A percentile compares a stretch with the other conserved stretches of the same genome.
Conservation (phyloP, 2,888 invertebrate species). For the Nephrotoma flavescens region DNA sequence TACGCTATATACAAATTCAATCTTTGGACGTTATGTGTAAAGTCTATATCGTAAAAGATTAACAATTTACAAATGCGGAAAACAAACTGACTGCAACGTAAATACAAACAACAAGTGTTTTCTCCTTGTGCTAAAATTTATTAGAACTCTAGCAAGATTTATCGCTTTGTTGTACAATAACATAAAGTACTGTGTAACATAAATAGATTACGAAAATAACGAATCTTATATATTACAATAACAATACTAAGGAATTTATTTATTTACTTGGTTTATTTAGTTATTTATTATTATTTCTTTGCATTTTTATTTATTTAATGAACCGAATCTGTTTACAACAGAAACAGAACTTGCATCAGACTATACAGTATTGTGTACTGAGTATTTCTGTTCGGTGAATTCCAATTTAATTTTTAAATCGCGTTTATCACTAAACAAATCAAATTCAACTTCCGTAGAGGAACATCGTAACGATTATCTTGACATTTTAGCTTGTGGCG, state of each 20-base stretch:
- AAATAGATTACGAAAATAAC: background rate
- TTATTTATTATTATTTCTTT: background rate
- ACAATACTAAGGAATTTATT: background rate
- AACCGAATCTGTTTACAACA: background rate
- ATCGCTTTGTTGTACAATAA: background rate
- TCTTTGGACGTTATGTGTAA: too few relatives aligned
- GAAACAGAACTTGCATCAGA: too few relatives aligned
- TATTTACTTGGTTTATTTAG: background rate
- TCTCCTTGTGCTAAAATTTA: background rate
- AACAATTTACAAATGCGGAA: background rate
- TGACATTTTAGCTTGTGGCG: too few relatives aligned
- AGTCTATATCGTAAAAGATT: too few relatives aligned
- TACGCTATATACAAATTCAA: too few relatives aligned
- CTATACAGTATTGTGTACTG: too few relatives aligned
- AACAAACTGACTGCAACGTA: background rate
- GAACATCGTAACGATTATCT: too few relatives aligned
- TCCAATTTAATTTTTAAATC: too few relatives aligned
- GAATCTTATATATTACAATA: background rate
- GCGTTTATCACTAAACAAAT: too few relatives aligned
- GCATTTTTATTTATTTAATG: background rate
- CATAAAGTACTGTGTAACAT: background rate
- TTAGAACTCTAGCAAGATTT: background rate
- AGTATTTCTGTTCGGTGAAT: too few relatives aligned
- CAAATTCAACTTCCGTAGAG: too few relatives aligned
- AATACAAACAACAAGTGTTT: background rate